Percentiles rank a stretch among this genome's conserved stretches.
Conservation (phyloP, 2,888 invertebrate species). For the Tholera decimalis region DNA sequence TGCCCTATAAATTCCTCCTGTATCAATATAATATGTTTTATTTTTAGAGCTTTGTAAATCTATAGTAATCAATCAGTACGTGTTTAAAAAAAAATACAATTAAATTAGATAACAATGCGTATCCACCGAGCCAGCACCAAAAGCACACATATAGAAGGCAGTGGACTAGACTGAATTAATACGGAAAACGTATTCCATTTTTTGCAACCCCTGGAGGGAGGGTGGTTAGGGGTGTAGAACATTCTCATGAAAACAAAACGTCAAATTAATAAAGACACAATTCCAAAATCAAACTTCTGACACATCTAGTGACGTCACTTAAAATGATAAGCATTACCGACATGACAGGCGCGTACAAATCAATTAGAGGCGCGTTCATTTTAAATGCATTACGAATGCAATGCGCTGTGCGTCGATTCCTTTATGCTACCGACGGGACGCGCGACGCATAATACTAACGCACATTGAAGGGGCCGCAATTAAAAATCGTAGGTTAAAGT, state of each 20-base stretch:
- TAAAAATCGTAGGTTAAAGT: constrained; percentile 42
- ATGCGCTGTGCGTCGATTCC: constrained; percentile 28
- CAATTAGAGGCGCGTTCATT: constrained; percentile 64
- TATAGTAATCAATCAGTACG: too few relatives aligned
- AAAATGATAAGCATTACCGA: constrained; percentile 50
- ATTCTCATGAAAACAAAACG: background rate
- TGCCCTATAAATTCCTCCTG: too few relatives aligned
- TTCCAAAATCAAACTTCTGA: constrained; percentile 28
- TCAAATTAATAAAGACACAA: background rate
- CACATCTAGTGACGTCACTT: constrained; percentile 32
- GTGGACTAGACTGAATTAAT: too few relatives aligned
- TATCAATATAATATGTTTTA: too few relatives aligned
- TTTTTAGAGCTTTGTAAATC: too few relatives aligned
- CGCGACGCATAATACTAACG: constrained; percentile 55
- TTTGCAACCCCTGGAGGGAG: too few relatives aligned
- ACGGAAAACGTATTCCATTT: too few relatives aligned
- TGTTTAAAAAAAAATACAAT: too few relatives aligned
- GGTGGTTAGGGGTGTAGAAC: too few relatives aligned
- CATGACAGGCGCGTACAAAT: constrained; percentile 61
- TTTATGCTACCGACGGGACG: constrained; percentile 62
- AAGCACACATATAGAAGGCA: too few relatives aligned
- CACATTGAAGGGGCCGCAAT: constrained; percentile 53
- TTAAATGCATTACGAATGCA: constrained; percentile 65
- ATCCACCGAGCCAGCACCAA: too few relatives aligned
- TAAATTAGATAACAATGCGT: too few relatives aligned